These are phyloP conservation scores for Synanthedon andrenaeformis DNA, from an alignment of 2,888 invertebrate genomes.

Conservation along the genomic window DNA sequence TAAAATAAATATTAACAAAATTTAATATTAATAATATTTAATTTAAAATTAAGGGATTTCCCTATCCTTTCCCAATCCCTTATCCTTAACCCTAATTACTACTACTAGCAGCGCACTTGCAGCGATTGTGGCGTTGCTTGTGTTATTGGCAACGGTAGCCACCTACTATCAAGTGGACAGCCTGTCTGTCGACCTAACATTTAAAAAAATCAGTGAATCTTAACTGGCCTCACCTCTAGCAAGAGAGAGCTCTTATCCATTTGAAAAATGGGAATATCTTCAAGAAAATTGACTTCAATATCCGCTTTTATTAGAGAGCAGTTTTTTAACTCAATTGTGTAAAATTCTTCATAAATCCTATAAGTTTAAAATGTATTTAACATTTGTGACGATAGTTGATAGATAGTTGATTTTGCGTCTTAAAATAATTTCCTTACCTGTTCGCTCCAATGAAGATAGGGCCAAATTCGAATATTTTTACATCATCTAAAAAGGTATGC, in stretches of 20 bases:
- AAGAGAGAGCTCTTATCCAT: constrained; percentile 41
- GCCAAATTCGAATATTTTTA: constrained; percentile 55
- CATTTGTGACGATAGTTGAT: background rate
- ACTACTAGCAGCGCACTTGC: too few species aligned
- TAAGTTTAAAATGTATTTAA: constrained; percentile 7
- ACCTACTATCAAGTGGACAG: too few species aligned
- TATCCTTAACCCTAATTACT: too few species aligned
- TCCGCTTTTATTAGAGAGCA: constrained; percentile 62
- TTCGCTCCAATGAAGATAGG: constrained; percentile 50
- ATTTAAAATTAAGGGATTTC: too few species aligned
- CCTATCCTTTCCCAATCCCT: too few species aligned
- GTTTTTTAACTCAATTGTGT: constrained; percentile 65
- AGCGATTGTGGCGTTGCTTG: too few species aligned
- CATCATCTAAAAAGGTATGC: constrained; percentile 51
- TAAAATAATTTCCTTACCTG: constrained; percentile 22
- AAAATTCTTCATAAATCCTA: constrained; percentile 58
- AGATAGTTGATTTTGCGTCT: background rate
- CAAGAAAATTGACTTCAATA: constrained; percentile 51
- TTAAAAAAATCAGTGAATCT: too few species aligned
- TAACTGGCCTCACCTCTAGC: constrained; percentile 32
- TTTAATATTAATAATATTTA: too few species aligned
- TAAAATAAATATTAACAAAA: too few species aligned
- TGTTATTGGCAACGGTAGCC: too few species aligned
- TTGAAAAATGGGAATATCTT: constrained; percentile 52
- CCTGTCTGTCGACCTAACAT: too few species aligned